Evolutionary conservation across 2,797 vertebrate species (phyloP).

Genomic region (Sylvilagus floridanus): DNA sequence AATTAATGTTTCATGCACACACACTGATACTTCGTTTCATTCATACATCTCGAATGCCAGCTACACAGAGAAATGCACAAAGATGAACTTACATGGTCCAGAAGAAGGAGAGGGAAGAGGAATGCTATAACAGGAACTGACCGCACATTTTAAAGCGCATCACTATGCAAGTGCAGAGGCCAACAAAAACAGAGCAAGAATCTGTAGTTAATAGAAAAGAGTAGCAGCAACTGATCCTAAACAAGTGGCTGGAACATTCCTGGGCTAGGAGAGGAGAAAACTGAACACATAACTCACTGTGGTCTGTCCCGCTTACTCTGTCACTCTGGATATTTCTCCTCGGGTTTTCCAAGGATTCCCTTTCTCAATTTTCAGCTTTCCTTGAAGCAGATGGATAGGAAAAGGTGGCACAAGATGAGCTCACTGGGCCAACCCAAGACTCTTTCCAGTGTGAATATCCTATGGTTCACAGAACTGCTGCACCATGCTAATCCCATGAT

Average conservation of each 20-base stretch:
- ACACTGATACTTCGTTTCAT: not conserved
- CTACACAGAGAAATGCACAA: not conserved
- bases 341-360: slow-evolving; percentile 41
- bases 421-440: slow-evolving; percentile 26
- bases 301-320: slow-evolving; percentile 63
- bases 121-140: not conserved
- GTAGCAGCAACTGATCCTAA: not conserved
- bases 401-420: slow-evolving; percentile 39
- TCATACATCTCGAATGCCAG: not conserved
- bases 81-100: not conserved
- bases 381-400: slow-evolving; percentile 75
- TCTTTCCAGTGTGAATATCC: not conserved
- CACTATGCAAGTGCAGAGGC: not conserved
- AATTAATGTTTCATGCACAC: not conserved
- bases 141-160: not conserved
- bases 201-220: not conserved
- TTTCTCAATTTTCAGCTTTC: slow-evolving; percentile 72
- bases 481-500: slow-evolving; percentile 78
- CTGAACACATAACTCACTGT: not conserved
- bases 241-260: not conserved
- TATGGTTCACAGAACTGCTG: slow-evolving; percentile 28
- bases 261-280: not conserved
- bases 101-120: not conserved
- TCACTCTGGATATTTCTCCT: slow-evolving; percentile 45
- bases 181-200: not conserved